These are phyloP conservation scores for Albula goreensis DNA, from an alignment of 2,113 vertebrate genomes.

Conservation along the genomic window DNA sequence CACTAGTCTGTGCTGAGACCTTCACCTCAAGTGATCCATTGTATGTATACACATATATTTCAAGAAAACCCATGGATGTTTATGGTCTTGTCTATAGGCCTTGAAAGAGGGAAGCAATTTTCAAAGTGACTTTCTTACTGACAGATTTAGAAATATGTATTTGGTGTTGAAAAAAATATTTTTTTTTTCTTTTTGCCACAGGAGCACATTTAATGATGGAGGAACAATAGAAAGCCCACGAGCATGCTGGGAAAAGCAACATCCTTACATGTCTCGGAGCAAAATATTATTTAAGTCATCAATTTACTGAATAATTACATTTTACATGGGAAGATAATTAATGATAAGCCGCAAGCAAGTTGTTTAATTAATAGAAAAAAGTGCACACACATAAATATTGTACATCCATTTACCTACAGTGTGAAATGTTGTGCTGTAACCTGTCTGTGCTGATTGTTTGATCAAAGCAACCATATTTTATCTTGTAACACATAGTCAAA, in stretches of 20 bases:
- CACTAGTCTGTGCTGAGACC: not conserved
- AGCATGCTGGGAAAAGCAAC: not conserved
- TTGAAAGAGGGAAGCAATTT: constrained; percentile 18
- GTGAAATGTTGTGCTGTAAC: not conserved
- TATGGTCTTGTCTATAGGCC: constrained; percentile 17
- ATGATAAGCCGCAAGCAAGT: not conserved
- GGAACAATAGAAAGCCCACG: not conserved
- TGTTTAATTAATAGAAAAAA: constrained; percentile 5
- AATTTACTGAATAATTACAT: constrained; percentile 1
- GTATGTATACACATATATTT: constrained; percentile 11
- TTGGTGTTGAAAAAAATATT: constrained; percentile 2
- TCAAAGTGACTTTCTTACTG: constrained; percentile 4
- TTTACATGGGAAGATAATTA: not conserved
- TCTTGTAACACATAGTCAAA: not conserved
- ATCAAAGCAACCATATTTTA: not conserved
- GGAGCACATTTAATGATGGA: not conserved
- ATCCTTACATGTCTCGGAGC: not conserved
- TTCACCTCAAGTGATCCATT: constrained; percentile 9
- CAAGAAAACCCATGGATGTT: not conserved
- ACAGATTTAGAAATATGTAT: constrained; percentile 12
- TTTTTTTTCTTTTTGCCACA: not conserved
- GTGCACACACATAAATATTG: not conserved
- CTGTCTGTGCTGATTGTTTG: not conserved
- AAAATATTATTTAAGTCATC: constrained; percentile 3
- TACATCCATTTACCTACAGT: not conserved